These are phyloP conservation scores for Mandrillus leucophaeus DNA, from an alignment of 2,113 vertebrate species.

Conservation along the genomic window DNA sequence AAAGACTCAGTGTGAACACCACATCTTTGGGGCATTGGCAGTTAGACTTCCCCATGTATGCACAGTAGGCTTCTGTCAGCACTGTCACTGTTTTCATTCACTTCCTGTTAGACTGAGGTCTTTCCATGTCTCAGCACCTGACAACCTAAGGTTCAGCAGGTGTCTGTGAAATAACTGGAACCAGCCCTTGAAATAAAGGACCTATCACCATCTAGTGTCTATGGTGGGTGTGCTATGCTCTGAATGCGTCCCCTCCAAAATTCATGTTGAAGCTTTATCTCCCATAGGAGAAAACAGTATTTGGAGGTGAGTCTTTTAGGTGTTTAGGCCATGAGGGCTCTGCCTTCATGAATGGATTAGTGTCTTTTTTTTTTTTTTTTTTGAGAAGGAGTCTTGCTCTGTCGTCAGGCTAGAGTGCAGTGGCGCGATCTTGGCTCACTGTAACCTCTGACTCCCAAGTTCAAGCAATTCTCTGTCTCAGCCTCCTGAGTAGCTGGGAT, in stretches of 20 bases:
- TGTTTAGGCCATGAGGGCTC: neutral
- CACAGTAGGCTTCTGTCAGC: neutral
- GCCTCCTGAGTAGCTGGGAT: too few species aligned
- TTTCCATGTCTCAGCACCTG: neutral
- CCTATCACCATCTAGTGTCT: neutral
- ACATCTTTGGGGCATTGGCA: neutral
- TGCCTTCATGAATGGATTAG: neutral
- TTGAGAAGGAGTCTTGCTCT: too few species aligned
- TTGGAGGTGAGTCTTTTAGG: neutral
- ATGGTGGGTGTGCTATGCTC: neutral
- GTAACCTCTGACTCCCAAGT: too few species aligned
- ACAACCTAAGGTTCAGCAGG: neutral
- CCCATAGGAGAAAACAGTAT: neutral
- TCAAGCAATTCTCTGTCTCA: too few species aligned
- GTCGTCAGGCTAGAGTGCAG: too few species aligned
- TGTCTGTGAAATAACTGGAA: neutral
- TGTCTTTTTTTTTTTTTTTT: too few species aligned
- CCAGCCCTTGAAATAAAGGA: neutral
- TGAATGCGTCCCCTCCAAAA: neutral
- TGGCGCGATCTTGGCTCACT: too few species aligned
- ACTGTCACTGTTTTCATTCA: neutral
- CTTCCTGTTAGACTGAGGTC: neutral
- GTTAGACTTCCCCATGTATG: rapidly evolving
- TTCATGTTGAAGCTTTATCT: neutral
- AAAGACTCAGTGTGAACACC: neutral